Conservation (phyloP, 2,113 vertebrate genomes). For the Xenotilapia longispinis region DNA sequence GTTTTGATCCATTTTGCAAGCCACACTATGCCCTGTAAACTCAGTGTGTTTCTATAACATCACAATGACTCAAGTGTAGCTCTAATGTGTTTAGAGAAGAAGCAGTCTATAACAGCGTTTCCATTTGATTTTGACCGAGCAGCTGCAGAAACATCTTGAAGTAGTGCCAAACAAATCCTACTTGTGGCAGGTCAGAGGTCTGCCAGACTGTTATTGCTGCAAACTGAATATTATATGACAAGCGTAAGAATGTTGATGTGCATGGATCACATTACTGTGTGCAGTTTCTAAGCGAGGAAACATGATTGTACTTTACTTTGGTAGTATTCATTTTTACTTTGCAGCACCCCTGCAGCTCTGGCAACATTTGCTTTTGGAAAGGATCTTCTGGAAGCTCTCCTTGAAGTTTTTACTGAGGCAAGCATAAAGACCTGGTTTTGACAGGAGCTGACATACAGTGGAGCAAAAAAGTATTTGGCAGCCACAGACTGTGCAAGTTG, state of each 20-base stretch:
- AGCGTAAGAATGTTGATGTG: not conserved
- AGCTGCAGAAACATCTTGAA: not conserved
- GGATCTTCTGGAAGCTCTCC: slow-evolving; percentile 82
- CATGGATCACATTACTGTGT: slow-evolving; percentile 40
- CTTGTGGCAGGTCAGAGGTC: not conserved
- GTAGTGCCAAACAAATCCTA: not conserved
- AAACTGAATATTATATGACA: not conserved
- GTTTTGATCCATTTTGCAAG: not conserved
- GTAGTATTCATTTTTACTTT: not conserved
- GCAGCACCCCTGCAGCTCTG: not conserved
- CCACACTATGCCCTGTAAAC: not conserved
- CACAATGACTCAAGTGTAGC: not conserved
- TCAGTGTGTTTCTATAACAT: not conserved
- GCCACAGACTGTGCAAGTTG: accelerated
- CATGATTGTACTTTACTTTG: slow-evolving; percentile 58
- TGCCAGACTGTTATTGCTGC: not conserved
- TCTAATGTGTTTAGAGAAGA: not conserved
- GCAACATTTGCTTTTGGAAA: slow-evolving; percentile 52
- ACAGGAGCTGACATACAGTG: slow-evolving; percentile 85
- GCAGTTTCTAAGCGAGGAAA: slow-evolving; percentile 43
- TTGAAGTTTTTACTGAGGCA: slow-evolving; percentile 90
- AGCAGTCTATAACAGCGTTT: not conserved
- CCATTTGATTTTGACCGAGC: not conserved
- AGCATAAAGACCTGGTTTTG: slow-evolving; percentile 88
- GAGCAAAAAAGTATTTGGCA: not conserved